phyloP scores from a whole-genome alignment of 2,113 vertebrate species.

The Crotalus tigris region DNA sequence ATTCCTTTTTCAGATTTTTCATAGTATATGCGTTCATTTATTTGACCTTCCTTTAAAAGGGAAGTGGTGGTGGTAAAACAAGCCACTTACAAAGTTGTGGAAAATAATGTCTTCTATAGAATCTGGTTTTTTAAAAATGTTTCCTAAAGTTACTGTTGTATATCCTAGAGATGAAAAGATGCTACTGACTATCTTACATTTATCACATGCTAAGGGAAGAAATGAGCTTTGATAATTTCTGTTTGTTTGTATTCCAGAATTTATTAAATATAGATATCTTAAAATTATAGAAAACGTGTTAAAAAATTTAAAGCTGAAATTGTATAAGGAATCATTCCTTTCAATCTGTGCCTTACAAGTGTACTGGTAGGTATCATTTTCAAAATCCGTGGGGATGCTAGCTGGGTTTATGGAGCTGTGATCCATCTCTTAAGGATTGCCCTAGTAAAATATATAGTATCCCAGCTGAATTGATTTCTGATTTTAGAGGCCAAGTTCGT shows the following conservation, averaged over 20 bases:
- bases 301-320: not conserved
- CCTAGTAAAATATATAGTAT: not conserved
- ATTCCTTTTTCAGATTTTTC: conserved; percentile 44
- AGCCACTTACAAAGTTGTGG: conserved; percentile 5
- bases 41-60: conserved; percentile 44
- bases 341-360: not conserved
- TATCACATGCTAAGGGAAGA: not conserved
- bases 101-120: conserved; percentile 33
- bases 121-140: not conserved
- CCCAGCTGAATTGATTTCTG: not conserved
- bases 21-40: conserved; percentile 38
- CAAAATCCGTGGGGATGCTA: not conserved
- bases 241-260: not conserved
- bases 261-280: not conserved
- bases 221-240: not conserved
- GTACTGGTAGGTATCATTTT: not conserved
- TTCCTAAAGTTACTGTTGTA: not conserved
- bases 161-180: not conserved
- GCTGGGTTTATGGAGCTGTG: not conserved
- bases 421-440: not conserved
- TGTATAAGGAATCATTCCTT: not conserved
- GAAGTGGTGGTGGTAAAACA: conserved; percentile 35
- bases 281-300: not conserved
- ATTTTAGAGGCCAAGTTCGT: not conserved
- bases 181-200: not conserved